Base-by-base conservation (phyloP, 2,888 invertebrate genomes). In the Idaea biselata region DNA sequence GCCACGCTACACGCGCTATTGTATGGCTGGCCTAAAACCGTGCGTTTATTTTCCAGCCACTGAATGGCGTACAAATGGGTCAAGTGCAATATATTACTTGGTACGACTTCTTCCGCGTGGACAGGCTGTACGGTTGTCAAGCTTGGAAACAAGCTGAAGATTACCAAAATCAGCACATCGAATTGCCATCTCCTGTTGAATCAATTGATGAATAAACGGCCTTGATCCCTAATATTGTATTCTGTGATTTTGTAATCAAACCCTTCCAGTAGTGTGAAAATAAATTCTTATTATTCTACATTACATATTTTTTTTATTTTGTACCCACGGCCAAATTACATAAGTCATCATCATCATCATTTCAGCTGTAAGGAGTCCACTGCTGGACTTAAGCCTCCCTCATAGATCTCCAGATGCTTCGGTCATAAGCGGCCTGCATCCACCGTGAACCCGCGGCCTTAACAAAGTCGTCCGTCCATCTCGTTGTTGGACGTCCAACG, bases 61-160 rank as follows among this genome's bases (percentile, higher is more conserved):
- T 44, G 44, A 44, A 44, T 25, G 62, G 44, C 11, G 44, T 44
- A 8, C 14, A 14, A 8, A 44, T 44, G 44, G 62, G 62, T 8
- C 62, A 62, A 18, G 6, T 6, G 14, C 6, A 55, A 18, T 62
- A 59, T 59, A 55, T 62, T 2, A 58, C 58, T 4, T 18, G 18
- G n/a, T 33, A 59, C 17, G 62, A 62, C 16, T 62, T 58, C 58
- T 55, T 62, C 11, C 55, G 58, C 18, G 58, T 62, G 18, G 59
- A 59, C n/a, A 31, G 62, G 33, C 59, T 59, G 55, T 62, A 62
- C 58, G 56, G 59, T 59, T 62, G 62, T 44, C 44, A 44, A 44
- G 11, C 44, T 44, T 44, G 44, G 44, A 44, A 44, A 44, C 8
- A 44, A 11, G 44, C 44, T 44, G 44, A 44, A 44, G 14, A 8